Base-by-base conservation (phyloP, 2,797 vertebrate genomes). In the Gambelia wislizenii region DNA sequence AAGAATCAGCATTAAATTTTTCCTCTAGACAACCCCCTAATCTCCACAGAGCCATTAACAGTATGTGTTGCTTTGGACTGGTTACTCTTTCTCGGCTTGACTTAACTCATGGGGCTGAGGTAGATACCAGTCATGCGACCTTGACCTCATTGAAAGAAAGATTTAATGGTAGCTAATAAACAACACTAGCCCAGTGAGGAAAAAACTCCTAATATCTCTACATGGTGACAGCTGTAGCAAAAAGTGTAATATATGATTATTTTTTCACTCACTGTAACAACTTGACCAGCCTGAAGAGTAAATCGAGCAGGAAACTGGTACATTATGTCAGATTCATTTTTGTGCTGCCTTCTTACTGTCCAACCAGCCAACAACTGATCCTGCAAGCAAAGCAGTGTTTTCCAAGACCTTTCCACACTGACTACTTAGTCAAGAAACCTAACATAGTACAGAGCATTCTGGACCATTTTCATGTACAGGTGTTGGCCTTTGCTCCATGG, bases 301-400 rank as follows among this genome's bases (percentile, higher is more conserved):
- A 96, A 98, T 30, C 86, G 84, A 0, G 97, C 44, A 3, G 98
- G 98, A 89, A 98, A 97, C 59, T 96, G 96, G 92, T 97, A 98
- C 20, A 85, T 95, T 72, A 97, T 90, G 16, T 98, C 98, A n/a
- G 96, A 94, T 20, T 95, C 89, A 0, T 86, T 95, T 9, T 87
- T 91, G 72, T 97, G 95, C 10, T 85, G 96, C 90, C 97, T 96
- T 30, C 94, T 97, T 39, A 98, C 84, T 33, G 93, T 92, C 97
- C 98, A 98, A 14, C 97, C 98, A 14, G 96, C 97, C 4, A 98
- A 81, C 0, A 88, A 81, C 80, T 98, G 98, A 92, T 98, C 98
- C 98, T 98, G 91, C 1, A 74, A 64, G 44, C 96, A 93, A 70
- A 72, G 25, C 52, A 86, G 14, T 33, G 76, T 69, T 33, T 72